These are phyloP conservation scores for Chelmon rostratus DNA, from an alignment of 2,797 vertebrate species.

Conservation along the genomic window DNA sequence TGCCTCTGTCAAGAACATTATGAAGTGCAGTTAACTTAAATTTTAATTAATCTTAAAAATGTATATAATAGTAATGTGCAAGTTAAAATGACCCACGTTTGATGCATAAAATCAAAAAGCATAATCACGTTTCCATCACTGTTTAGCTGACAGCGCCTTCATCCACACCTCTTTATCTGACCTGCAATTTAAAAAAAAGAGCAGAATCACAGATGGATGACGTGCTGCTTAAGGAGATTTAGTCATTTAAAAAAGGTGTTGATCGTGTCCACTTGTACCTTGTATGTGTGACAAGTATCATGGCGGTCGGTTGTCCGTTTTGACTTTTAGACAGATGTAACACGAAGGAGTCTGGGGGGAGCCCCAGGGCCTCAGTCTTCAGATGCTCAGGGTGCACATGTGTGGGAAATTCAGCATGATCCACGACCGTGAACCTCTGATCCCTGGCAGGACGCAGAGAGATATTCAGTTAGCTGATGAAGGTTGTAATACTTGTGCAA, in stretches of 20 bases:
- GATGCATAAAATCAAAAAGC: not conserved
- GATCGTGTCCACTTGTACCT: slow-evolving; percentile 54
- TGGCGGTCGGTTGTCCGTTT: slow-evolving; percentile 56
- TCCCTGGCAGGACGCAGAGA: slow-evolving; percentile 67
- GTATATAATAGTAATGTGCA: not conserved
- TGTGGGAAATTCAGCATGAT: slow-evolving; percentile 80
- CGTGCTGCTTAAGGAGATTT: not conserved
- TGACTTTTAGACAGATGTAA: slow-evolving; percentile 80
- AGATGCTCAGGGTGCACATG: slow-evolving; percentile 76
- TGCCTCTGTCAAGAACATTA: slow-evolving; percentile 1
- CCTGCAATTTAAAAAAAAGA: slow-evolving; percentile 52
- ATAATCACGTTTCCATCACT: slow-evolving; percentile 11
- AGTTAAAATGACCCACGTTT: not conserved
- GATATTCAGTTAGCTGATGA: not conserved
- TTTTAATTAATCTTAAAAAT: not conserved
- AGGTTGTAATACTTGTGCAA: not conserved
- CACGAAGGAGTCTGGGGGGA: slow-evolving; percentile 82
- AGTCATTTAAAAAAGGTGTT: not conserved
- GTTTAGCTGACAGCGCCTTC: slow-evolving; percentile 51
- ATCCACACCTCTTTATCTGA: slow-evolving; percentile 77
- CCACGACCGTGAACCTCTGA: slow-evolving; percentile 80
- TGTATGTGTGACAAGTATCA: slow-evolving; percentile 78
- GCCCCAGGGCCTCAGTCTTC: slow-evolving; percentile 70
- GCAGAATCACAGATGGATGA: not conserved
- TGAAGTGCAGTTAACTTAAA: not conserved